Percentiles rank a stretch among this genome's conserved stretches.
Conservation (phyloP, 2,797 vertebrate genomes). For the Oceanodroma leucorhoa region DNA sequence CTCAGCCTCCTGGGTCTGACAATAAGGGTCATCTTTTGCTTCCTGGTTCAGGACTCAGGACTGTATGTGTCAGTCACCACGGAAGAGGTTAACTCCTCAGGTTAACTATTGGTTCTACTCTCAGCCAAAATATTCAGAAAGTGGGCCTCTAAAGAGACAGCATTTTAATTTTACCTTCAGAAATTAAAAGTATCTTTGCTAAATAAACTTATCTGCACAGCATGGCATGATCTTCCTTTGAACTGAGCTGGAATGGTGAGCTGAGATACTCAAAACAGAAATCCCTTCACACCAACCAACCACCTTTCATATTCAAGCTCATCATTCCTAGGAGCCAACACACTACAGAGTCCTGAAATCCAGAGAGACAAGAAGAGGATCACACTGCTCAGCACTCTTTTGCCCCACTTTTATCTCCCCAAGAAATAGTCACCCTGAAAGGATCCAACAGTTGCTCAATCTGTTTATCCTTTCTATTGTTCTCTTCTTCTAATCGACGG, state of each 20-base stretch:
- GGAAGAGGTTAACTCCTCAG: neutral
- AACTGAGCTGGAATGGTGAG: neutral
- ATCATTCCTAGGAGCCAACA: neutral
- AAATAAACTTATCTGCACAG: neutral
- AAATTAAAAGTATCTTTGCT: neutral
- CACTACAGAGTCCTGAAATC: neutral
- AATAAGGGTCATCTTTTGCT: neutral
- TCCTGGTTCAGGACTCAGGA: neutral
- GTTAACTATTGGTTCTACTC: no score
- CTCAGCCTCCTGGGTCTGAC: neutral
- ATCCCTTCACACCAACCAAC: neutral
- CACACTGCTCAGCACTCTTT: neutral
- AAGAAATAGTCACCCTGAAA: slow-evolving; percentile 72
- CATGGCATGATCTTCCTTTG: neutral
- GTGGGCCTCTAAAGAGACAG: neutral
- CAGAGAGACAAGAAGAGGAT: neutral
- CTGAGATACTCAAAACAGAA: neutral
- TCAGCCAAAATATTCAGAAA: neutral
- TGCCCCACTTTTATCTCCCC: neutral
- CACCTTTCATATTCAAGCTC: neutral
- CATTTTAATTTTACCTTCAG: neutral
- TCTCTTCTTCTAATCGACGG: slow-evolving; percentile 88
- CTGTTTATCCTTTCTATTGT: slow-evolving; percentile 86
- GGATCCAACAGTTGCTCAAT: slow-evolving; percentile 90
- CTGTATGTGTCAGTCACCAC: neutral